A percentile compares a stretch with the other conserved stretches of the same genome.
These are phyloP conservation scores for Hyposoter didymator DNA, from an alignment of 2,888 invertebrate genomes.

Conservation along the genomic window DNA sequence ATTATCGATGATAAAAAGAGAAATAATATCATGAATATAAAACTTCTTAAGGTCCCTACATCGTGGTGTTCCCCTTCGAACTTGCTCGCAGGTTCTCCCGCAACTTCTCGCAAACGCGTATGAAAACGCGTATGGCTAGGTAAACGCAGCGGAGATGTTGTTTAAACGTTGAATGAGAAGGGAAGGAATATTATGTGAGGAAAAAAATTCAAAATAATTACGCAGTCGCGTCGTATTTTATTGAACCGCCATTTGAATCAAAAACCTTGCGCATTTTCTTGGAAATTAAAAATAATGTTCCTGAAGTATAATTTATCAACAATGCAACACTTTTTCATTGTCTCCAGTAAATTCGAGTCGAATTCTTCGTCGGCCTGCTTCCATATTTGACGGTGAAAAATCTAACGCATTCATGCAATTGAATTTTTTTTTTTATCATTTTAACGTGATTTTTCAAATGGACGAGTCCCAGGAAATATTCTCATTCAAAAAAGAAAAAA, in stretches of 20 bases:
- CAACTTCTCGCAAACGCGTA: background rate
- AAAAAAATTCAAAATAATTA: background rate
- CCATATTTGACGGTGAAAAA: background rate
- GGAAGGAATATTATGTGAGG: background rate
- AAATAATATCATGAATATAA: conserved; percentile 42
- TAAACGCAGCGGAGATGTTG: conserved; percentile 12
- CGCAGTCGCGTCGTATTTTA: conserved; percentile 3
- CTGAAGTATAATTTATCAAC: background rate
- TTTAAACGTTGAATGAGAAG: background rate
- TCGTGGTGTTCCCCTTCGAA: background rate
- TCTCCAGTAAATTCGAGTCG: background rate
- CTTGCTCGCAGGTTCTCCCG: background rate
- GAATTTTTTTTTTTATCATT: background rate
- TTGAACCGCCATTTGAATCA: background rate
- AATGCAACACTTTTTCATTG: background rate
- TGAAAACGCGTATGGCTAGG: background rate
- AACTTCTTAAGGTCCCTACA: conserved; percentile 5
- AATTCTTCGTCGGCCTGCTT: background rate
- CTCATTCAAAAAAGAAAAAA: no score
- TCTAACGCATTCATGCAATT: background rate
- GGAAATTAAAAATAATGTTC: background rate
- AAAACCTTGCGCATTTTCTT: background rate
- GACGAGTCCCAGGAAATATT: no score
- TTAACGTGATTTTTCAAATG: no score
- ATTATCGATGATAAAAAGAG: conserved; percentile 36